Conservation (phyloP, 2,113 vertebrate species). For the Etheostoma spectabile region DNA sequence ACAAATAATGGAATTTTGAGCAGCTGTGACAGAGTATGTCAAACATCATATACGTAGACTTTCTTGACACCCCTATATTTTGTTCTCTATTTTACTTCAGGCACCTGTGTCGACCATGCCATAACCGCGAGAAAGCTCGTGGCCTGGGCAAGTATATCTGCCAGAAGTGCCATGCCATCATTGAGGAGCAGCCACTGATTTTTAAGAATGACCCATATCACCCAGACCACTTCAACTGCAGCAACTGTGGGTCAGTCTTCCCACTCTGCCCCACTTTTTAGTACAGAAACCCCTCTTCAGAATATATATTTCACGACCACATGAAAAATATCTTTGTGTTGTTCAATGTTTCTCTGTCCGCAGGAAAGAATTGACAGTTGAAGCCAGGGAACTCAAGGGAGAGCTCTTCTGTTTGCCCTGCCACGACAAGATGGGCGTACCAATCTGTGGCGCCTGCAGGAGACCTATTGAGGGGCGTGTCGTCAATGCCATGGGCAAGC, state of each 20-base stretch:
- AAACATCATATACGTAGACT: constrained; percentile 7
- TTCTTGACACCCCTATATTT: constrained; percentile 19
- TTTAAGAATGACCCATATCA: constrained; percentile 99
- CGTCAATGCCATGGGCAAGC: constrained; percentile 99
- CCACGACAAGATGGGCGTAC: constrained; percentile 99
- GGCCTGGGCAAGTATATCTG: constrained; percentile 98
- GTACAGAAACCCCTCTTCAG: neutral
- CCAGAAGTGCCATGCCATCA: constrained; percentile 99
- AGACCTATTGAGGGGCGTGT: constrained; percentile 98
- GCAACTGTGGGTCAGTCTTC: constrained; percentile 92
- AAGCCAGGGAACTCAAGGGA: constrained; percentile 97
- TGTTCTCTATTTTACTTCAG: constrained; percentile 73
- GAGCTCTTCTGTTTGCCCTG: constrained; percentile 97
- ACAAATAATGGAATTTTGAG: constrained; percentile 30
- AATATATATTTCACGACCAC: neutral
- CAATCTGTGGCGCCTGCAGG: constrained; percentile 97
- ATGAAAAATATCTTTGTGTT: neutral
- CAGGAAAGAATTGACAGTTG: constrained; percentile 96
- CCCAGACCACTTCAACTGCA: constrained; percentile 99
- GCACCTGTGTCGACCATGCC: constrained; percentile 96
- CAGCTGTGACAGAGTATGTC: constrained; percentile 19
- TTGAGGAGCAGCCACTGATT: constrained; percentile 96
- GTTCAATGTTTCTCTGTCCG: constrained; percentile 29
- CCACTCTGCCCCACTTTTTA: neutral
- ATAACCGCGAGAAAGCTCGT: constrained; percentile 97